Percentiles rank a stretch among this genome's conserved stretches.
phyloP scores from a whole-genome alignment of 2,888 invertebrate species.

The Scaptomyza caliginosa region DNA sequence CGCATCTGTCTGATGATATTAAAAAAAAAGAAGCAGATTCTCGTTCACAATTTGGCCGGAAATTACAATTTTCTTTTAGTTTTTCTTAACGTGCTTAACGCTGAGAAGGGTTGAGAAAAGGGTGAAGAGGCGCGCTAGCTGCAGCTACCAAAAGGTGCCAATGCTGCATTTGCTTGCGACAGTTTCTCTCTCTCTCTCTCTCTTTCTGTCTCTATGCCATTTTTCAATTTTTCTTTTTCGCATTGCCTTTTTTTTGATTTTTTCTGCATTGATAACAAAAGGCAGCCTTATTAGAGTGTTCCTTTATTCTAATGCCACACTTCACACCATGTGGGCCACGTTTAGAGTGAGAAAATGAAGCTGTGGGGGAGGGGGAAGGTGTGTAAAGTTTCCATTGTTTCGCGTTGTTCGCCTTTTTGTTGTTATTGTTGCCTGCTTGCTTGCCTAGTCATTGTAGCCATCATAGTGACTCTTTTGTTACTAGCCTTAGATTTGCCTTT shows the following conservation, averaged over 20 bases:
- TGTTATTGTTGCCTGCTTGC: conserved; percentile 16
- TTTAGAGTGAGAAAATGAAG: background rate
- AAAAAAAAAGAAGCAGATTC: conserved; percentile 42
- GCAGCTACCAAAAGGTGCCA: conserved; percentile 24
- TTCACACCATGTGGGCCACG: conserved; percentile 45
- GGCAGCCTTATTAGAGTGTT: conserved; percentile 75
- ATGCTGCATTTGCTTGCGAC: conserved; percentile 33
- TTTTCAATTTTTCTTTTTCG: conserved; percentile 9
- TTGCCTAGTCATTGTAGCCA: conserved; percentile 31
- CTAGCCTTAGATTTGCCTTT: conserved; percentile 31
- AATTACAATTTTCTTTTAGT: conserved; percentile 41
- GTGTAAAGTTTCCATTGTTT: conserved; percentile 24
- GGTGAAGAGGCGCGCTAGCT: background rate
- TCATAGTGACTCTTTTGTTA: conserved; percentile 58
- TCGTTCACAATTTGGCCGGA: conserved; percentile 55
- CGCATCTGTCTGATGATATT: conserved; percentile 50
- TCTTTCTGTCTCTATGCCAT: background rate
- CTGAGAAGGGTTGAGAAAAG: no score
- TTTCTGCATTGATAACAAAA: conserved; percentile 67
- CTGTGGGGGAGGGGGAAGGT: background rate
- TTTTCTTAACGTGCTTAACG: no score
- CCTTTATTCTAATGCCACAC: conserved; percentile 77
- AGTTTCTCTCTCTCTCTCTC: background rate
- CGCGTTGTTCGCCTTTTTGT: conserved; percentile 37
- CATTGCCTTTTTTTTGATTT: conserved; percentile 18